Evolutionary conservation across 2,888 invertebrate genomes (phyloP).

Genomic region (Drosophila lutescens): DNA sequence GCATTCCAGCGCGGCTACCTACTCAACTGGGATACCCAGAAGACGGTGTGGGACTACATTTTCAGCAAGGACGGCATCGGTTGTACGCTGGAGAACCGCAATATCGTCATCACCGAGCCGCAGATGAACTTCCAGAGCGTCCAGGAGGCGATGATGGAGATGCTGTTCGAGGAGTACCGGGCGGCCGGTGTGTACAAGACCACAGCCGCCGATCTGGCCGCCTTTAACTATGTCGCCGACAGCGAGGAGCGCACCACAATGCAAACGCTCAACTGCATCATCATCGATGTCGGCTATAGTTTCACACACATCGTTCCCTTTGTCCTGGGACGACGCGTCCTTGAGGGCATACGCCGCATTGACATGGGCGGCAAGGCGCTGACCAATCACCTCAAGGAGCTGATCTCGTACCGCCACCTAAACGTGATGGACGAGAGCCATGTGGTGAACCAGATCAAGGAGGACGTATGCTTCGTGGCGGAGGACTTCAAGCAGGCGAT

Average conservation of each 20-base stretch:
- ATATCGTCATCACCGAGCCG: conserved; percentile 96
- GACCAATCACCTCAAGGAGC: conserved; percentile 98
- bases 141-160: conserved; percentile 97
- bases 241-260: conserved; percentile 84
- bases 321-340: conserved; percentile 90
- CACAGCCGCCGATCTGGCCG: conserved; percentile 92
- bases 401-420: conserved; percentile 97
- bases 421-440: conserved; percentile 99
- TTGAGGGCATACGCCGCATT: conserved; percentile 91
- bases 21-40: conserved; percentile 96
- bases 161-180: conserved; percentile 99
- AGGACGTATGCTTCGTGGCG: conserved; percentile 97
- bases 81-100: conserved; percentile 90
- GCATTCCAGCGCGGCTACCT: conserved; percentile 98
- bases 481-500: conserved; percentile 92
- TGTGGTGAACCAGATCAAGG: conserved; percentile 99
- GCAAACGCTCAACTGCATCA: conserved; percentile 88
- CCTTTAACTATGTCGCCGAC: conserved; percentile 86
- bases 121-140: conserved; percentile 95
- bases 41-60: conserved; percentile 97
- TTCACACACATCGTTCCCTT: conserved; percentile 98
- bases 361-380: conserved; percentile 98
- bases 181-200: conserved; percentile 92
- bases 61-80: conserved; percentile 94
- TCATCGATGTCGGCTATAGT: conserved; percentile 98